Percentiles rank a stretch among this genome's conserved stretches.
Conservation (phyloP, 2,888 invertebrate species). For the Lingula anatina region DNA sequence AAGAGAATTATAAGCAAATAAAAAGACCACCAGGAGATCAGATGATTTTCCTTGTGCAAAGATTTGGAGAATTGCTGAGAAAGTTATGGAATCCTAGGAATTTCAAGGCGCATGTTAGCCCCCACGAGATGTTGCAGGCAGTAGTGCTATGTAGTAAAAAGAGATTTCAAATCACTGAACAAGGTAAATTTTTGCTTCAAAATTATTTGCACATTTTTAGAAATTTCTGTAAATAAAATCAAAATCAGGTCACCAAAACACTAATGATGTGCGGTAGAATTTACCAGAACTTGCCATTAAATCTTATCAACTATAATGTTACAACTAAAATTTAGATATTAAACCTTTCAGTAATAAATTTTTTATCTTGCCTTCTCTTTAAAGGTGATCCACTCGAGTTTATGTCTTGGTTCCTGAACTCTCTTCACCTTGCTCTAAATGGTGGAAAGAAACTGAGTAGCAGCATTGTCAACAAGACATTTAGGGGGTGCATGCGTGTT, state of each 20-base stretch:
- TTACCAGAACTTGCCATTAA: too few species aligned
- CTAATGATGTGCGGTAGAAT: too few species aligned
- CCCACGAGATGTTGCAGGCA: slow-evolving; percentile 99
- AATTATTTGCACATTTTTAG: too few species aligned
- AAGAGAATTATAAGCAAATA: slow-evolving; percentile 77
- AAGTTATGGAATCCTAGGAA: slow-evolving; percentile 99
- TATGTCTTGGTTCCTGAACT: slow-evolving; percentile 96
- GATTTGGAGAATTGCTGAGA: slow-evolving; percentile 90
- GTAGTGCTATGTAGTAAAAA: slow-evolving; percentile 96
- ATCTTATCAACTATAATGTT: too few species aligned
- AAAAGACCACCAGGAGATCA: slow-evolving; percentile 95
- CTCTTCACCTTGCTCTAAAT: slow-evolving; percentile 87
- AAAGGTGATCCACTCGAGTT: slow-evolving; percentile 98
- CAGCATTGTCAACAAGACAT: slow-evolving; percentile 91
- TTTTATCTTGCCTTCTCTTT: too few species aligned
- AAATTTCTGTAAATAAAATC: too few species aligned
- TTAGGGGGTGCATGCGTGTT: slow-evolving; percentile 63
- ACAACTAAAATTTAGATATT: too few species aligned
- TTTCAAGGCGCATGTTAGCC: slow-evolving; percentile 98
- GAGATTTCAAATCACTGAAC: slow-evolving; percentile 95
- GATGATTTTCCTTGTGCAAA: slow-evolving; percentile 73
- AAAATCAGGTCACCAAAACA: too few species aligned
- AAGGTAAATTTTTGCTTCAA: too few species aligned
- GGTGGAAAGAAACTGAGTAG: slow-evolving; percentile 73
- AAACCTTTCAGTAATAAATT: too few species aligned